Base-by-base conservation (phyloP, 2,888 invertebrate genomes). In the Aphrophora alni region DNA sequence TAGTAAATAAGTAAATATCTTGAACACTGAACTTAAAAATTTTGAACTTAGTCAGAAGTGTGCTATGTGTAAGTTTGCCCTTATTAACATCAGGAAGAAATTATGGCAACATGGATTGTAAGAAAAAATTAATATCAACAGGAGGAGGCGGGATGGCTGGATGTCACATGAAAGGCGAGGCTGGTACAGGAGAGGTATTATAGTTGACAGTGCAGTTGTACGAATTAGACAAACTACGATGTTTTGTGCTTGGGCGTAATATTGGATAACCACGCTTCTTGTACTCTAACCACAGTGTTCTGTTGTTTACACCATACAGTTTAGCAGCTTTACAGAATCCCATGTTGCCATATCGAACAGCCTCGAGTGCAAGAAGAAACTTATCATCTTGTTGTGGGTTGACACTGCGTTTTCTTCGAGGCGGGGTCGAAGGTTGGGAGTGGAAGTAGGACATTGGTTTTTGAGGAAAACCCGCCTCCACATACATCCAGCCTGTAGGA, bases 271-370 rank as follows among this genome's bases (percentile, higher is more conserved):
- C 95, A 71, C 94, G 92, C 88, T 95, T 95, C 86, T 95, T 95
- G 87, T 95, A 95, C 87, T 95, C 95, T 59, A 95, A 89, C 95
- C 95, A 95, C 1, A 96, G 89, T 0, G 95, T 95, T 80, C 95
- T 91, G 88, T 95, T 95, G 88, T 95, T 95, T 21, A 96, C 95
- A 38, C 95, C 95, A 88, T 94, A 95, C 89, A 95, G 92, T 77
- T 95, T 90, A 0, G 95, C 95, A 10, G 95, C 95, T 86, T 95
- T 95, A 88, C 95, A 95, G 88, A 95, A 95, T 0, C 95, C 95
- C 84, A 95, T 95, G 59, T 95, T 95, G 26, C 95, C 95, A 86
- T 93, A 93, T 82, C 95, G 91, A 0, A 95, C 95, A 0, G 95
- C 95, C 86, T 95, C 95, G 75, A 95, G 88, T 0, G 95, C 95